Evolutionary conservation across 2,797 vertebrate genomes (phyloP).

Genomic region (Brachymystax lenok): DNA sequence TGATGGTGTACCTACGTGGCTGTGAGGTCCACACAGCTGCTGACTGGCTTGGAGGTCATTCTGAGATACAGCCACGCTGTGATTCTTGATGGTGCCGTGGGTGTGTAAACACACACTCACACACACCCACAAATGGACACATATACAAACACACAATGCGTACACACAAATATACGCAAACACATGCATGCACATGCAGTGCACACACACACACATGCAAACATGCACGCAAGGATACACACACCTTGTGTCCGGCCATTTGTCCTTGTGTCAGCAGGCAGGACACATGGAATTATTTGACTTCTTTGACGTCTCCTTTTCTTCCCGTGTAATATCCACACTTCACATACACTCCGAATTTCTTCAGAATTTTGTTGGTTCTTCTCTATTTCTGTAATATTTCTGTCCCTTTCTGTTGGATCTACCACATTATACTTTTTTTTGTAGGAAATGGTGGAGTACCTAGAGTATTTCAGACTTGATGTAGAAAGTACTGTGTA

Average conservation of each 20-base stretch:
- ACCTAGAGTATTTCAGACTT: neutral
- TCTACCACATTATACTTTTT: neutral
- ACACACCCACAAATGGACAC: neutral
- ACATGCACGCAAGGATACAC: neutral
- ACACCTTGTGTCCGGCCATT: neutral
- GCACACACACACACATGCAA: neutral
- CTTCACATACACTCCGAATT: neutral
- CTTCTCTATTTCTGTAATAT: neutral
- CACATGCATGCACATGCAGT: neutral
- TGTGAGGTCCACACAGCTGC: neutral
- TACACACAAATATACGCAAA: conserved; percentile 6
- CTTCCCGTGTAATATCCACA: neutral
- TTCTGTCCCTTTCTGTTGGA: neutral
- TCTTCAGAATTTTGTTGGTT: neutral
- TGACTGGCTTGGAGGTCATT: neutral
- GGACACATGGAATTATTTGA: conserved; percentile 7
- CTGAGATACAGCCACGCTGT: neutral
- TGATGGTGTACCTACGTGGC: neutral
- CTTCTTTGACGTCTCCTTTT: neutral
- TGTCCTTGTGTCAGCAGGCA: conserved; percentile 32
- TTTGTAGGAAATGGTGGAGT: neutral
- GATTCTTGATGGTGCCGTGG: neutral
- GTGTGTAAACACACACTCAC: neutral
- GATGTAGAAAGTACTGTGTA: conserved; percentile 16
- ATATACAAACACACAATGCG: neutral